Evolutionary conservation across 2,113 vertebrate species (phyloP).

Genomic region (Cyprinus carpio): DNA sequence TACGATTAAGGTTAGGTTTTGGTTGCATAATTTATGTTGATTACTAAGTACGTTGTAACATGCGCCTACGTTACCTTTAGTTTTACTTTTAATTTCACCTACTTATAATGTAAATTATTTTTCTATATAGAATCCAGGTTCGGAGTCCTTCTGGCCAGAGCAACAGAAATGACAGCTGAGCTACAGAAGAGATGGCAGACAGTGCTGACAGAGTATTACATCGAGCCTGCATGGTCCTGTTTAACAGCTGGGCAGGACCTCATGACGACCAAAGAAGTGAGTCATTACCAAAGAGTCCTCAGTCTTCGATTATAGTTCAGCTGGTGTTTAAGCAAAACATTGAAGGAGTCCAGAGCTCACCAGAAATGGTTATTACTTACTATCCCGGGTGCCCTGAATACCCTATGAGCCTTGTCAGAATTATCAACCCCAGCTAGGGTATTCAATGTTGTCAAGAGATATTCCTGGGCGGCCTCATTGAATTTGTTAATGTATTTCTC

Average conservation of each 20-base stretch:
- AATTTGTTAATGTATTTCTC: background rate
- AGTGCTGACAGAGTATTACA: conserved; percentile 88
- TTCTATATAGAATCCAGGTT: conserved; percentile 81
- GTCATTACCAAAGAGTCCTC: background rate
- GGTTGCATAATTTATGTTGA: no score
- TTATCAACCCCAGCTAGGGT: background rate
- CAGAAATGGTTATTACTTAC: background rate
- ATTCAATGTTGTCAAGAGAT: no score
- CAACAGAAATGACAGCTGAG: conserved; percentile 92
- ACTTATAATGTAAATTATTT: background rate
- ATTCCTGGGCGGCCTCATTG: no score
- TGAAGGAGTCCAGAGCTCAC: background rate
- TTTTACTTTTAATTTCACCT: background rate
- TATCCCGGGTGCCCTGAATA: no score
- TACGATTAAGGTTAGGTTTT: no score
- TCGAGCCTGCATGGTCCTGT: conserved; percentile 86
- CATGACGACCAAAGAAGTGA: conserved; percentile 81
- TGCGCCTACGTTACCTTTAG: no score
- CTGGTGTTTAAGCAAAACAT: background rate
- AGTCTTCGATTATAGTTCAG: background rate
- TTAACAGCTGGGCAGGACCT: conserved; percentile 84
- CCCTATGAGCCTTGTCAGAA: background rate
- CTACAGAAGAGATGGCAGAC: conserved; percentile 92
- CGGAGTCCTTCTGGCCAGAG: conserved; percentile 83
- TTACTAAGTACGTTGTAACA: no score